Percentiles rank a stretch among this genome's conserved stretches.
phyloP scores from a whole-genome alignment of 2,888 invertebrate species.

The Synergus itoensis region DNA sequence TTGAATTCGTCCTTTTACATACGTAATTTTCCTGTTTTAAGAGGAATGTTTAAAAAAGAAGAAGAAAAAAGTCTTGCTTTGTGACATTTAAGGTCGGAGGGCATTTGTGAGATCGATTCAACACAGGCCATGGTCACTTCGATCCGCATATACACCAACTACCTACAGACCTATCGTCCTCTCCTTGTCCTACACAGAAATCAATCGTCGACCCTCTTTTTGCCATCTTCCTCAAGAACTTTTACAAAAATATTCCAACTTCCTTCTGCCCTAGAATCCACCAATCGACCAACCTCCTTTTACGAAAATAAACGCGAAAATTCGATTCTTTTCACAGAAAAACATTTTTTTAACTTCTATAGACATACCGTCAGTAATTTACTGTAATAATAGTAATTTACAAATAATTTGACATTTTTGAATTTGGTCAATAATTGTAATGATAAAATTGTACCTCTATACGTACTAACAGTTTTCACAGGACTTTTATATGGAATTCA shows the following conservation, averaged over 20 bases:
- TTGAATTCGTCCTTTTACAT: neutral
- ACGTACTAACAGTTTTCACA: neutral
- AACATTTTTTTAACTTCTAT: neutral
- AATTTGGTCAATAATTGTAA: neutral
- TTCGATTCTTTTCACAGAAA: neutral
- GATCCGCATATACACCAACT: slow-evolving; percentile 34
- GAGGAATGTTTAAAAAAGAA: neutral
- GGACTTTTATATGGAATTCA: neutral
- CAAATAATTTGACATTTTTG: neutral
- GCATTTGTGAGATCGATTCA: slow-evolving; percentile 48
- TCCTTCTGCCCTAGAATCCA: neutral
- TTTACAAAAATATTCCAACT: slow-evolving; percentile 20
- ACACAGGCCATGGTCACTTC: slow-evolving; percentile 63
- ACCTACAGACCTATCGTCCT: slow-evolving; percentile 31
- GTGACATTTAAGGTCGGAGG: slow-evolving; percentile 34
- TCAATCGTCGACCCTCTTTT: slow-evolving; percentile 36
- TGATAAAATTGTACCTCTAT: too few species aligned
- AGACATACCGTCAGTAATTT: neutral
- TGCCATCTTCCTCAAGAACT: slow-evolving; percentile 32
- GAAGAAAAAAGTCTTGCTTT: slow-evolving; percentile 12
- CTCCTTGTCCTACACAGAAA: slow-evolving; percentile 24
- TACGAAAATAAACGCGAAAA: neutral
- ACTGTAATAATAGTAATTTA: neutral
- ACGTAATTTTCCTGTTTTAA: neutral
- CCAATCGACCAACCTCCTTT: neutral